Evolutionary conservation across 2,113 vertebrate species (phyloP), one percentile per base, ranked within the genome.

Genomic region (Pachypanchax playfairii): DNA sequence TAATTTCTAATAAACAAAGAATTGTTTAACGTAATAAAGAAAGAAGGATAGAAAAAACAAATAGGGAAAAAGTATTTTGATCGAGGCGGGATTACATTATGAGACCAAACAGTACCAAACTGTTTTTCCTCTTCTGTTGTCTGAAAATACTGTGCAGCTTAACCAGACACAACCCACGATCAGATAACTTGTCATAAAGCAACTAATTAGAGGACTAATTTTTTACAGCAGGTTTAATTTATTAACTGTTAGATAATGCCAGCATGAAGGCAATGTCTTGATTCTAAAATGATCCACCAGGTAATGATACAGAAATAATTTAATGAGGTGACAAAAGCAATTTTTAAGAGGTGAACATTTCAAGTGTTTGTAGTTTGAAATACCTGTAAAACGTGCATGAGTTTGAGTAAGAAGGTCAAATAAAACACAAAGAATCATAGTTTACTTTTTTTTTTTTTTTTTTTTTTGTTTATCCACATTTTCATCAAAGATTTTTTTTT

Each of bases 111-210:
- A n/a, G 31, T 25, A 62, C 21, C 57, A 76, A 58, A 47, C 38
- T 52, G 63, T 44, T 20, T n/a, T n/a, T n/a, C n/a, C n/a, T n/a
- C n/a, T n/a, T n/a, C n/a, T n/a, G n/a, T n/a, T n/a, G n/a, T n/a
- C n/a, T n/a, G n/a, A n/a, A n/a, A n/a, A n/a, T n/a, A n/a, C n/a
- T n/a, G n/a, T n/a, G n/a, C n/a, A n/a, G n/a, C n/a, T n/a, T 26
- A 31, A 56, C 12, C 18, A 55, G 36, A 60, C 29, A 53, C 24
- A 17, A 67, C 43, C 49, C 39, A 47, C 31, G 51, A 69, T 60
- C 31, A 77, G 57, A 68, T 80, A 74, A 75, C 68, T 50, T 47
- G 62, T 83, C 61, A 77, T 81, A 72, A 75, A 77, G 71, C 54
- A 44, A 25, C 41, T 75, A 60, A 82, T 83, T 67, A 70, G 38